Evolutionary conservation across 2,888 invertebrate genomes (phyloP), one percentile per base, ranked within the genome.

Genomic region (Lasioglossum vierecki): DNA sequence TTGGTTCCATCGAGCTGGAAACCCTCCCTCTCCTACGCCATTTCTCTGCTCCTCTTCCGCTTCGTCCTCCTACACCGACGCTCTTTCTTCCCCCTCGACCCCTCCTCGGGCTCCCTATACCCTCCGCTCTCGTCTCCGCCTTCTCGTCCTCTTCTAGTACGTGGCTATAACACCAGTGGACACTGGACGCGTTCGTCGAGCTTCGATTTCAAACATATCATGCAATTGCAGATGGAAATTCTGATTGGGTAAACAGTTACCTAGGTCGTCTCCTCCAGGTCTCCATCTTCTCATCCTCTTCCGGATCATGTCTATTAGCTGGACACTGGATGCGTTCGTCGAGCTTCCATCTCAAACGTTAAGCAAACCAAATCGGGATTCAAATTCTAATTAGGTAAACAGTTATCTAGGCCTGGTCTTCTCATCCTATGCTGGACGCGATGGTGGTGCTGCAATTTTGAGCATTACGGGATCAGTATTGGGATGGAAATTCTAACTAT

Each of bases 1-100:
- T 96, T 96, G 96, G 96, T 95, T 95, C 95, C 96, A 95, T 94
- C 96, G 95, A 95, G 96, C 95, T 95, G 96, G 95, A 95, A 96
- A 95, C 93, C 94, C 93, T 92, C 93, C 92, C 92, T 88, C 81
- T 84, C 79, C 76, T 78, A 44, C 80, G 79, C 80, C 82, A 75
- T 81, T 82, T 78, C 86, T 77, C 86, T 77, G 66, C 80, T 80
- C 80, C 87, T 83, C 80, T 80, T 75, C 76, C 81, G 44, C 82
- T 76, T 83, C 81, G 80, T 83, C 81, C 88, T 86, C 84, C 77
- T 84, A 79, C 82, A 63, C 87, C 79, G 78, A 68, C 82, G 87
- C 77, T 86, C 57, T 66, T 87, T 80, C 87, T 75, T 79, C 86
- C 83, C 83, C 88, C 71, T 79, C 60, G 66, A 66, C 76, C 46